These are phyloP conservation scores for Notothenia rossii DNA, from an alignment of 2,113 vertebrate species.

Conservation along the genomic window DNA sequence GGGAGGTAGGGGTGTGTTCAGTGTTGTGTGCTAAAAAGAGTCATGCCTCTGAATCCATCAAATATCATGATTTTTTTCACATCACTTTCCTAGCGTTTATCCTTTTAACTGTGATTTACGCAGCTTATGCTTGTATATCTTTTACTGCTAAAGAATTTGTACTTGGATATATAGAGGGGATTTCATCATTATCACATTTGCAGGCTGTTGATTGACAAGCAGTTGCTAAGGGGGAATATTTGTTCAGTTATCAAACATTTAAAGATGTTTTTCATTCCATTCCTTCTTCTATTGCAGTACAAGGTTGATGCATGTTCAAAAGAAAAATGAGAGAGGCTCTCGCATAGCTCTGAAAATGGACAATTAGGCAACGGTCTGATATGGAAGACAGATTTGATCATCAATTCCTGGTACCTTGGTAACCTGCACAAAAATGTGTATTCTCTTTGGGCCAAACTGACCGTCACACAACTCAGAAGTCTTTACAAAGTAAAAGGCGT, in stretches of 20 bases:
- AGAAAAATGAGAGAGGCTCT: slow-evolving; percentile 17
- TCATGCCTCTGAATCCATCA: slow-evolving; percentile 6
- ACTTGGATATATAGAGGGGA: neutral
- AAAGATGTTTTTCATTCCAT: slow-evolving; percentile 11
- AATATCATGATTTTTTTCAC: slow-evolving; percentile 8
- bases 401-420: neutral
- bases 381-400: neutral
- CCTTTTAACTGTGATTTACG: no score
- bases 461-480: neutral
- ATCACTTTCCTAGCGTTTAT: neutral
- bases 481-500: neutral
- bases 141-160: neutral
- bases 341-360: slow-evolving; percentile 1
- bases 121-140: neutral
- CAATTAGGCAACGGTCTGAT: neutral
- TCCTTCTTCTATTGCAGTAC: neutral
- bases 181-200: slow-evolving; percentile 7
- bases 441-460: neutral
- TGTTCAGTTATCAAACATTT: neutral
- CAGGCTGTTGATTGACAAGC: neutral
- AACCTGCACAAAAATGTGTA: neutral
- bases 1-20: slow-evolving; percentile 24
- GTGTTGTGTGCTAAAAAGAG: slow-evolving; percentile 34
- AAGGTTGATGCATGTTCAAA: neutral
- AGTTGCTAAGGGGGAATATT: neutral